Percentiles rank a stretch among this genome's conserved stretches.
Conservation (phyloP, 2,888 invertebrate genomes). For the Eutolmus rufibarbis region DNA sequence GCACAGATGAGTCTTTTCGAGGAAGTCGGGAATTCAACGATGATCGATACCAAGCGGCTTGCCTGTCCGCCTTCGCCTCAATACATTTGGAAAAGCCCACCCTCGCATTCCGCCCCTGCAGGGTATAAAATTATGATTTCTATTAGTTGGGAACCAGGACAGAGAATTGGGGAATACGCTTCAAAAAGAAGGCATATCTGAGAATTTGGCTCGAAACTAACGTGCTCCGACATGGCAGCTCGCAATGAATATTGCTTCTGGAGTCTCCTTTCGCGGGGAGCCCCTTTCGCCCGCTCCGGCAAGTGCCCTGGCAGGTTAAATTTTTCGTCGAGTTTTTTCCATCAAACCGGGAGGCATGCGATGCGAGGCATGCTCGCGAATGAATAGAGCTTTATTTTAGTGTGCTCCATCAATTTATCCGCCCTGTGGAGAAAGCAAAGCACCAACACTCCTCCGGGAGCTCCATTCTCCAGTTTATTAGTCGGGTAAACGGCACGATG, state of each 20-base stretch:
- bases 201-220: not conserved
- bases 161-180: not conserved
- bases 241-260: not conserved
- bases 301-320: too few species aligned
- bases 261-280: not conserved
- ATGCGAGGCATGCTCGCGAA: constrained; percentile 11
- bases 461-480: not conserved
- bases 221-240: not conserved
- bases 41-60: not conserved
- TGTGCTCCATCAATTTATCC: not conserved
- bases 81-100: not conserved
- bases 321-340: constrained; percentile 5
- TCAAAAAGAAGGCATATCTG: not conserved
- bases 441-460: constrained; percentile 27
- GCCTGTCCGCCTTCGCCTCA: not conserved
- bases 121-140: constrained; percentile 2
- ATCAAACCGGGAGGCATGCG: not conserved
- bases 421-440: not conserved
- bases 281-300: not conserved
- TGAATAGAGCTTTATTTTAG: constrained; percentile 25
- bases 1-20: not conserved
- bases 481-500: constrained; percentile 38
- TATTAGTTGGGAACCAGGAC: not conserved
- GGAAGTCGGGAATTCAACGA: not conserved
- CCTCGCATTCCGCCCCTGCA: not conserved